A percentile compares a stretch with the other conserved stretches of the same genome.
Evolutionary conservation across 2,888 invertebrate genomes (phyloP).

Genomic region (Mycalesis mineus): DNA sequence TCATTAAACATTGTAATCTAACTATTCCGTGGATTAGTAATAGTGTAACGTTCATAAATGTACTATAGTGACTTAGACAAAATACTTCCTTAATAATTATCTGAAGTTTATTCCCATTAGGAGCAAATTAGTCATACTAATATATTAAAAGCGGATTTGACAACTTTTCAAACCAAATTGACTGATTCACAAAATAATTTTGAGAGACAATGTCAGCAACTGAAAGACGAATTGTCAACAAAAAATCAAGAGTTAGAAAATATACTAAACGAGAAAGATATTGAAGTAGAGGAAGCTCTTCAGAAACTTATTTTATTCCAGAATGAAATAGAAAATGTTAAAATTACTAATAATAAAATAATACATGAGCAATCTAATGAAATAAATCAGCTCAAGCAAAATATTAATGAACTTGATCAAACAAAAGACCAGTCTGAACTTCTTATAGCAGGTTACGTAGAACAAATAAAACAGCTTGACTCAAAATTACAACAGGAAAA

Average conservation of each 20-base stretch:
- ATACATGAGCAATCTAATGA: slow-evolving; percentile 36
- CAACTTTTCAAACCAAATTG: slow-evolving; percentile 46
- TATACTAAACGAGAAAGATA: slow-evolving; percentile 43
- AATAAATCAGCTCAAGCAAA: slow-evolving; percentile 38
- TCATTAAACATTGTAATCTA: too few relatives aligned
- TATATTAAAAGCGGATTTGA: slow-evolving; percentile 49
- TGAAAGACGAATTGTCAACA: slow-evolving; percentile 41
- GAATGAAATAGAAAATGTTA: slow-evolving; percentile 39
- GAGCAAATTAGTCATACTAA: slow-evolving; percentile 45
- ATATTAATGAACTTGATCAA: slow-evolving; percentile 38
- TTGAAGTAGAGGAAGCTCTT: slow-evolving; percentile 45
- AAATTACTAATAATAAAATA: slow-evolving; percentile 35
- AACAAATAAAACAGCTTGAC: slow-evolving; percentile 34
- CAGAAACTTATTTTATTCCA: slow-evolving; percentile 41
- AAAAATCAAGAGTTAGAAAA: slow-evolving; percentile 46
- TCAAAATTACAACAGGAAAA: slow-evolving; percentile 32
- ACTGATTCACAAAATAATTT: slow-evolving; percentile 39
- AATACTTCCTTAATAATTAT: neutral
- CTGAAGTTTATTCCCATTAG: slow-evolving; percentile 42
- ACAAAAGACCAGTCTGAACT: slow-evolving; percentile 32
- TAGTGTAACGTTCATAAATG: too few relatives aligned
- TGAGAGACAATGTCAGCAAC: slow-evolving; percentile 37
- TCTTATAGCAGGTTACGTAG: slow-evolving; percentile 30
- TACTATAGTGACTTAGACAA: too few relatives aligned
- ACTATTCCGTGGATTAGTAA: too few relatives aligned